Percentiles rank a stretch among this genome's conserved stretches.
Conservation (phyloP, 2,888 invertebrate species). For the Phyllotreta striolata region DNA sequence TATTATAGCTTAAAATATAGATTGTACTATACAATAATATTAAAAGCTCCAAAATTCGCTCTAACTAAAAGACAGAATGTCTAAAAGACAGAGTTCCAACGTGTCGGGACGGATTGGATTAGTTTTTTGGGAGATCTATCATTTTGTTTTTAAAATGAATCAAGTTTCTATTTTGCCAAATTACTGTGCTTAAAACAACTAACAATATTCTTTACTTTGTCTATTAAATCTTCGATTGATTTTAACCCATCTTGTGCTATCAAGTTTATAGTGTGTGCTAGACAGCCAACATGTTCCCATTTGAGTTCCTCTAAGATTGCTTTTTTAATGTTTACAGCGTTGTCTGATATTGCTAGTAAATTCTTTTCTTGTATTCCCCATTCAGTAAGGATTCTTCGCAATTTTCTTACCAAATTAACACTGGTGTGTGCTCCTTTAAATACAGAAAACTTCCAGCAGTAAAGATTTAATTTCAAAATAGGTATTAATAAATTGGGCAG, state of each 20-base stretch:
- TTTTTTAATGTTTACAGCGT: conserved; percentile 44
- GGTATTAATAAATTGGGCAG: conserved; percentile 46
- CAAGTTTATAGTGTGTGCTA: conserved; percentile 44
- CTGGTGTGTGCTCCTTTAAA: conserved; percentile 38
- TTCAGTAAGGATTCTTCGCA: conserved; percentile 35
- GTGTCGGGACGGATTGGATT: no score
- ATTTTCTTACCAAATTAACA: conserved; percentile 42
- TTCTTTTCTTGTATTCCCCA: conserved; percentile 40
- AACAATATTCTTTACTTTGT: conserved; percentile 1
- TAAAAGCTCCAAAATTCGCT: no score
- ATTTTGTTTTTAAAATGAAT: no score
- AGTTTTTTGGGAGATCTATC: no score
- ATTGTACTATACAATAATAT: no score
- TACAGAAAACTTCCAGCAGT: conserved; percentile 35
- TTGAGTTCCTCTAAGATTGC: conserved; percentile 33
- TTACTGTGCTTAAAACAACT: conserved; percentile 45
- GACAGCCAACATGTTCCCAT: conserved; percentile 42
- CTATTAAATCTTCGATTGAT: conserved; percentile 4
- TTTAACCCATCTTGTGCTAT: conserved; percentile 18
- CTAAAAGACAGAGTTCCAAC: no score
- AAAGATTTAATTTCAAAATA: conserved; percentile 45
- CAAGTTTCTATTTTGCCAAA: no score
- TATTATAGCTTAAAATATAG: no score
- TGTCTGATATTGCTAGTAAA: conserved; percentile 43
- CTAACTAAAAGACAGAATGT: no score